Percentiles rank a stretch among this genome's conserved stretches.
Conservation (phyloP, 2,888 invertebrate genomes). For the Crematogaster levior region DNA sequence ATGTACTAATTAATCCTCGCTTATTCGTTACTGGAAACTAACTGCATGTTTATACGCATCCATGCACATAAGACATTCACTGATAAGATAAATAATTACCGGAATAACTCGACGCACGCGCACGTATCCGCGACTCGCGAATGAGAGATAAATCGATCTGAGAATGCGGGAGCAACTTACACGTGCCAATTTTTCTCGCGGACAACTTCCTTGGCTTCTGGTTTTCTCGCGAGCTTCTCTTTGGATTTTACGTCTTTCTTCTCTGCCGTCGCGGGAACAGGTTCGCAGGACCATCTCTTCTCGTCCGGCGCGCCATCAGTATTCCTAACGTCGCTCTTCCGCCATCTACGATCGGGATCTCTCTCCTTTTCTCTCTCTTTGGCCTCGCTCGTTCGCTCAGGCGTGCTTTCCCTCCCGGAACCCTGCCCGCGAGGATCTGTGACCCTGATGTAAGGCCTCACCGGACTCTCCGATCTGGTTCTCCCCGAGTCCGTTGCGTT, state of each 20-base stretch:
- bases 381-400: conserved; percentile 85
- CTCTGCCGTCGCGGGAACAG: conserved; percentile 55
- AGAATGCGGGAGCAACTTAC: conserved; percentile 73
- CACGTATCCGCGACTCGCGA: not conserved
- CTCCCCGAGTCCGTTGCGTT: conserved; percentile 63
- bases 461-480: conserved; percentile 41
- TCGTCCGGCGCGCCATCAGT: conserved; percentile 60
- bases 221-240: conserved; percentile 63
- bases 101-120: not conserved
- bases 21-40: conserved; percentile 4
- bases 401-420: conserved; percentile 89
- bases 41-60: not conserved
- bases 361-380: conserved; percentile 70
- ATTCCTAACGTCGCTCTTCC: conserved; percentile 60
- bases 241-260: conserved; percentile 67
- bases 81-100: conserved; percentile 39
- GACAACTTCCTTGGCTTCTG: conserved; percentile 57
- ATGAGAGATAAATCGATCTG: conserved; percentile 20
- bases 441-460: conserved; percentile 57
- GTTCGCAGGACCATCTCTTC: conserved; percentile 69
- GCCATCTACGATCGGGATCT: conserved; percentile 72
- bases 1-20: conserved; percentile 10
- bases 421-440: conserved; percentile 86
- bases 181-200: conserved; percentile 78
- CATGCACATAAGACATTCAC: conserved; percentile 7